Conservation (phyloP, 2,797 vertebrate genomes). For the Arctocebus calabarensis region DNA sequence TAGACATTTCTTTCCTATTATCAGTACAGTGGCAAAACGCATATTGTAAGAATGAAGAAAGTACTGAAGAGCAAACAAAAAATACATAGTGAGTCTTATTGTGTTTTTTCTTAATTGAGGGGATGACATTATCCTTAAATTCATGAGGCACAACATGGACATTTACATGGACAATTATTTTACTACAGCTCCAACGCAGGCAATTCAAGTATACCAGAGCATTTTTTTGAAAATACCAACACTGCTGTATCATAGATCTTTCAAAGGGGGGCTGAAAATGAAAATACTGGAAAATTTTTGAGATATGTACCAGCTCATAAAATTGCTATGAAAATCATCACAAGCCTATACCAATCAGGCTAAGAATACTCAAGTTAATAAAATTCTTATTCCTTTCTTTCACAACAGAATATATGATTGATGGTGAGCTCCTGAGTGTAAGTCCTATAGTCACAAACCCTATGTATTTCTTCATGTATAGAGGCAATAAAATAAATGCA, state of each 20-base stretch:
- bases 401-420: not conserved
- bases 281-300: not conserved
- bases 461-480: not conserved
- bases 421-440: not conserved
- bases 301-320: not conserved
- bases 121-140: not conserved
- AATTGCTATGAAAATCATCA: conserved; percentile 27
- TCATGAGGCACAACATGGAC: not conserved
- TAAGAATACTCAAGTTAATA: not conserved
- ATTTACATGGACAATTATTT: not conserved
- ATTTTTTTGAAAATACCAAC: not conserved
- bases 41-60: not conserved
- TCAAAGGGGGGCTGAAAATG: not conserved
- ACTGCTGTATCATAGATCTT: not conserved
- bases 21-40: not conserved
- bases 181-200: not conserved
- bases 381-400: not conserved
- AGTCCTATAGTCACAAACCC: not conserved
- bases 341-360: not conserved
- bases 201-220: not conserved
- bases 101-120: not conserved
- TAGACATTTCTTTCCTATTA: not conserved
- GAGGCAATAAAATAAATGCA: not conserved
- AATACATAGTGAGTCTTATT: not conserved
- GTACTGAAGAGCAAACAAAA: not conserved